Percentiles rank a stretch among this genome's conserved stretches.
phyloP scores from a whole-genome alignment of 1,140 invertebrate genomes.

The Apolygus lucorum region DNA sequence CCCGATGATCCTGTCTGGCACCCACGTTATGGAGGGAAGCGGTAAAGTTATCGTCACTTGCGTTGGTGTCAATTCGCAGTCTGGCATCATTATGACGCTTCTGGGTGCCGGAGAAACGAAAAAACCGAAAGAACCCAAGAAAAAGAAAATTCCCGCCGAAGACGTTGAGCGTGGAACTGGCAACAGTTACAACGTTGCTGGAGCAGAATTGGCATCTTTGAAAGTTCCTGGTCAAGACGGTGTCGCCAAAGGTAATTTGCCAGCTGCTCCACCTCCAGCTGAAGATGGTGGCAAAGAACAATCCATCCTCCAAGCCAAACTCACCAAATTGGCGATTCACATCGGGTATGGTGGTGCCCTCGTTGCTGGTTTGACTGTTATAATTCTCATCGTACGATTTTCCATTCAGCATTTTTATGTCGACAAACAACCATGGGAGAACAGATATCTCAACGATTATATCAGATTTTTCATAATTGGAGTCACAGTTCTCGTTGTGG shows the following conservation, averaged over 20 bases:
- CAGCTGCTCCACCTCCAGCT: constrained; percentile 18
- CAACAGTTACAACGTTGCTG: background rate
- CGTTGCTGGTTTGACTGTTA: constrained; percentile 89
- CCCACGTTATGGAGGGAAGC: constrained; percentile 99
- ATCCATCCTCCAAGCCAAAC: constrained; percentile 94
- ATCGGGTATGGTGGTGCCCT: constrained; percentile 97
- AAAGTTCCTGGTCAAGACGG: constrained; percentile 18
- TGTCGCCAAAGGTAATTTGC: constrained; percentile 33
- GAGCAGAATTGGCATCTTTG: background rate
- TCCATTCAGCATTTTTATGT: constrained; percentile 81
- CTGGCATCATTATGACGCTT: constrained; percentile 97
- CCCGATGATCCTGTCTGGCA: constrained; percentile 95
- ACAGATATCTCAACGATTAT: constrained; percentile 66
- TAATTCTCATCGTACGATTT: constrained; percentile 91
- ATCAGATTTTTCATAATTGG: constrained; percentile 85
- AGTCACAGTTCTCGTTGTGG: constrained; percentile 97
- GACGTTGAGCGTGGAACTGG: background rate
- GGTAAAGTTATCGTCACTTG: constrained; percentile 97
- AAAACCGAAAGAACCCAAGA: constrained; percentile 67
- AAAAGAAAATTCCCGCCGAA: constrained; percentile 63
- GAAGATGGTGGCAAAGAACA: constrained; percentile 54
- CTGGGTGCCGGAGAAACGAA: constrained; percentile 82
- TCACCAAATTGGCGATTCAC: constrained; percentile 96
- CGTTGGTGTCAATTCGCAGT: constrained; percentile 97
- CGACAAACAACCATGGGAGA: constrained; percentile 59